Conservation (phyloP, 2,797 vertebrate genomes). For the Sebastes baramenuke region DNA sequence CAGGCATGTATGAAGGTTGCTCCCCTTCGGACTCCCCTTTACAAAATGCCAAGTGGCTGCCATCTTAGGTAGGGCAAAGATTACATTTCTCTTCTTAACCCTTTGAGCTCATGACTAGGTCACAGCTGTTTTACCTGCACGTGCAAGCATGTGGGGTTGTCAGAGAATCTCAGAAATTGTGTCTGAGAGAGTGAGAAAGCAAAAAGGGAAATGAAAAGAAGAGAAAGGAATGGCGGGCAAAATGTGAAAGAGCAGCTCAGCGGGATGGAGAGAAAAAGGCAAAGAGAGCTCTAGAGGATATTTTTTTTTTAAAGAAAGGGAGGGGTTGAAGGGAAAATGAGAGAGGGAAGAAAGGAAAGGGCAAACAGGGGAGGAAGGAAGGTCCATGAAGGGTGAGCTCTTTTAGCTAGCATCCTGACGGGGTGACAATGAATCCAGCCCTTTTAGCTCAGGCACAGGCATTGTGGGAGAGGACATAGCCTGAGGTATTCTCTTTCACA, state of each 20-base stretch:
- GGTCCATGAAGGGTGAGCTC: neutral
- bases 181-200: neutral
- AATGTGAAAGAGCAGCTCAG: slow-evolving; percentile 32
- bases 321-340: neutral
- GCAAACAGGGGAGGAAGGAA: neutral
- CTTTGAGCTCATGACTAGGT: neutral
- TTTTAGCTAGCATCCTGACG: slow-evolving; percentile 16
- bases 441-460: slow-evolving; percentile 46
- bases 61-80: slow-evolving; percentile 14
- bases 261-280: neutral
- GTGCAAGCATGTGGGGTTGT: neutral
- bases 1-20: neutral
- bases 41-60: slow-evolving; percentile 32
- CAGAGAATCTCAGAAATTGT: neutral
- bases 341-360: neutral
- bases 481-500: slow-evolving; percentile 49
- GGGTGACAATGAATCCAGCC: slow-evolving; percentile 32
- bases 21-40: neutral
- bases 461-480: slow-evolving; percentile 48
- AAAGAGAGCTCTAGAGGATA: neutral
- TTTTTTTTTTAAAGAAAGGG: neutral
- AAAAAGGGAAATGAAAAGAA: neutral
- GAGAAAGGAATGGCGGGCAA: neutral
- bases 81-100: neutral
- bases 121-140: neutral